phyloP scores from a whole-genome alignment of 2,888 invertebrate species.

The Ormyrus thymus region DNA sequence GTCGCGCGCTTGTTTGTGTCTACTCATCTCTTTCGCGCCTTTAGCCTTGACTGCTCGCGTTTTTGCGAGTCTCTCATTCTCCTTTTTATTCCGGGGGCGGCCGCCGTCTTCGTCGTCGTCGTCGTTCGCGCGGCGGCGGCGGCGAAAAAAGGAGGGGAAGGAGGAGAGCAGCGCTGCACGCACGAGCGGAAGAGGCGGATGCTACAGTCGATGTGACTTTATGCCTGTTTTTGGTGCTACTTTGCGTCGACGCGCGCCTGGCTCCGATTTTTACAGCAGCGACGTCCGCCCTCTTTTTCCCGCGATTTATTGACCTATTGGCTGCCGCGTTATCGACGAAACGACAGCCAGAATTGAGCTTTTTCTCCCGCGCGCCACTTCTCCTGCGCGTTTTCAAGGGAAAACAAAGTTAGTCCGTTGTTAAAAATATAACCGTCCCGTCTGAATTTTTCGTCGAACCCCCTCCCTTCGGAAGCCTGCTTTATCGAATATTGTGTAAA shows the following conservation, averaged over 20 bases:
- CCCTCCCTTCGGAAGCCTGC: too few species aligned
- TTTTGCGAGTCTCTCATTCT: background rate
- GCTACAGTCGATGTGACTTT: background rate
- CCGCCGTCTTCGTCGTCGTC: background rate
- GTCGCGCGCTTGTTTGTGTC: slow-evolving; percentile 10
- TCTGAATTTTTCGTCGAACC: too few species aligned
- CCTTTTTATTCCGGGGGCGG: too few species aligned
- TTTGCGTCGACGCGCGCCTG: slow-evolving; percentile 7
- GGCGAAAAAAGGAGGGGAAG: too few species aligned
- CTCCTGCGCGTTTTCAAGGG: background rate
- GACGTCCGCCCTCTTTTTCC: background rate
- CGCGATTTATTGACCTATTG: slow-evolving; percentile 34
- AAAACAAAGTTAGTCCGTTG: slow-evolving; percentile 1
- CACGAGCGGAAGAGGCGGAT: background rate
- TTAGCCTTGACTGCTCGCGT: slow-evolving; percentile 9
- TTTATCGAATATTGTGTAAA: too few species aligned
- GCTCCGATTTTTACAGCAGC: slow-evolving; percentile 18
- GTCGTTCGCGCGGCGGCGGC: too few species aligned
- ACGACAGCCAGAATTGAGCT: slow-evolving; percentile 6
- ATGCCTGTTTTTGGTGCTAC: slow-evolving; percentile 30
- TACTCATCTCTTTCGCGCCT: slow-evolving; percentile 21
- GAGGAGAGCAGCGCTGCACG: too few species aligned
- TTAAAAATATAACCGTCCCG: background rate
- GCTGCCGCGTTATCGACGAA: slow-evolving; percentile 12
- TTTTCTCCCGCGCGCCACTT: background rate